Conservation (phyloP, 2,797 vertebrate genomes). For the Megaceryle alcyon region DNA sequence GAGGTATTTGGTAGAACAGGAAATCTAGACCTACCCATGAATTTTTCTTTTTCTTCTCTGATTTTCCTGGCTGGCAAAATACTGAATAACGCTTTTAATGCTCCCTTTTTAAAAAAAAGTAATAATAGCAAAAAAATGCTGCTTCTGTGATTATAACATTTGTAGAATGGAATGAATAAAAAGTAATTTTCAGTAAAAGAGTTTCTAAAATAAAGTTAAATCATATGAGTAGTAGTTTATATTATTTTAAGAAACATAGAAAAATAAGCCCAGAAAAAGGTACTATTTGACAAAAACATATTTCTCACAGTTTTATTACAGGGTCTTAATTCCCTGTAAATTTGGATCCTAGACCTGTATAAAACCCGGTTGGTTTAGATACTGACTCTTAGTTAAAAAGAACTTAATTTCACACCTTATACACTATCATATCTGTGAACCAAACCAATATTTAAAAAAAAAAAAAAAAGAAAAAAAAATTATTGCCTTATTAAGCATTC, state of each 20-base stretch:
- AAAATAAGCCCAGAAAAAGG: neutral
- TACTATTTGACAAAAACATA: neutral
- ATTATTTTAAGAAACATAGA: neutral
- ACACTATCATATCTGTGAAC: accelerated
- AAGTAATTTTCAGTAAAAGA: neutral
- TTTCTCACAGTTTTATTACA: neutral
- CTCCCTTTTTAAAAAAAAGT: neutral
- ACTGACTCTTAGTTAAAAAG: neutral
- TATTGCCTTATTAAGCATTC: neutral
- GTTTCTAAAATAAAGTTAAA: neutral
- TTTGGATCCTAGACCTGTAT: neutral
- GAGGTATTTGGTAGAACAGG: neutral
- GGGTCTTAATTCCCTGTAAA: neutral
- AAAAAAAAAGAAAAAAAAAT: neutral
- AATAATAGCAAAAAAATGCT: neutral
- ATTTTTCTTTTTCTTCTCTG: neutral
- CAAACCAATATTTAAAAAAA: neutral
- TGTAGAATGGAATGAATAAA: neutral
- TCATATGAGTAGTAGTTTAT: neutral
- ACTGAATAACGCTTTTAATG: neutral
- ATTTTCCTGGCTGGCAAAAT: neutral
- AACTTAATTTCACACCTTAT: neutral
- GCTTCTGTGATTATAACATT: neutral
- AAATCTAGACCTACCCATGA: neutral
- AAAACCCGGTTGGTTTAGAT: neutral